Base-by-base conservation (phyloP, 1,140 invertebrate genomes). In the Pygmarrhopalites habei region DNA sequence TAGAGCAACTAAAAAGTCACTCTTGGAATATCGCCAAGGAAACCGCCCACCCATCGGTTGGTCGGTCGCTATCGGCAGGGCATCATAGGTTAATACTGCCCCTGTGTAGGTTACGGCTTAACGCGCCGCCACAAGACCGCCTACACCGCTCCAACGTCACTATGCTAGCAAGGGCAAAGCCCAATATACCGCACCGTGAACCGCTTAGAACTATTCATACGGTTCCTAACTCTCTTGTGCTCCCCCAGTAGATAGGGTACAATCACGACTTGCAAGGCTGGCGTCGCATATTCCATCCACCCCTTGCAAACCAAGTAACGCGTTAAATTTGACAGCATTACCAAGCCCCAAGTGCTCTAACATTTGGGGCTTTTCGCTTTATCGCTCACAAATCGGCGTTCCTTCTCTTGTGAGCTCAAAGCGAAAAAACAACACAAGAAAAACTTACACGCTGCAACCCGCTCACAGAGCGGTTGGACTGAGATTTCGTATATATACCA, bases 1-100 rank as follows among this genome's bases (percentile, higher is more conserved):
- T 49, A 49, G 47, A 49, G 47, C 47, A 49, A 49, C 47, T 49
- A 49, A 49, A 49, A 49, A 49, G 47, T 49, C 47, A 49, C 47
- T 49, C 47, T 49, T 49, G 47, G 47, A 49, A 49, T 49, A 49
- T 49, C 21, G 14, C 14, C 47, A 14, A 17, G 14, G 47, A 49
- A 41, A 49, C 47, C 47, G 47, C 47, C 47, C 47, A 49, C 47
- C 47, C 47, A 49, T 49, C 47, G 47, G 47, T 49, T 23, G 47
- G 47, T 49, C 47, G 47, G 47, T 49, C 47, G 47, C 47, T 49
- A 49, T 49, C 47, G 47, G 47, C 47, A 49, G 14, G 14, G 47
- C 21, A 49, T 49, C 47, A 49, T 23, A 49, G 47, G 47, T 49
- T 49, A 49, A 17, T 49, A 23, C 47, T 49, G 21, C 47, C 14